phyloP scores from a whole-genome alignment of 2,888 invertebrate species.

The Globia sparganii region DNA sequence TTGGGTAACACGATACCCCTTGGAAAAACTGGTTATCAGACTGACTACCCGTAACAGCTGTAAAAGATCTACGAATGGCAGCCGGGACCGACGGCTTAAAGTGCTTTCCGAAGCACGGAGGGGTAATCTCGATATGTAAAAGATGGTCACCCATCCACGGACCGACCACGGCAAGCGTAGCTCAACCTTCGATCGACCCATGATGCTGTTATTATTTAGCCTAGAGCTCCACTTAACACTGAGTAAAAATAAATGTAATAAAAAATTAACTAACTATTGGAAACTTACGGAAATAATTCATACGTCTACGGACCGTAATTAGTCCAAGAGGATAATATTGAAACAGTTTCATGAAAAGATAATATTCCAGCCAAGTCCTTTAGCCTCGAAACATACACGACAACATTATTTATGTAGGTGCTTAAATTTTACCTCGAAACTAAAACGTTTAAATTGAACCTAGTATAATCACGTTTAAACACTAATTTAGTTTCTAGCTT shows the following conservation, averaged over 20 bases:
- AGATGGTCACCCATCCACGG: not conserved
- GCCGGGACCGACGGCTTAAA: no score
- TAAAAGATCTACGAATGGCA: not conserved
- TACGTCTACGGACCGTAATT: not conserved
- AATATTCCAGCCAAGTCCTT: not conserved
- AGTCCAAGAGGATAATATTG: not conserved
- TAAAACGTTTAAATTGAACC: conserved; percentile 2
- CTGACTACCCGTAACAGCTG: not conserved
- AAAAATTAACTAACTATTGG: not conserved
- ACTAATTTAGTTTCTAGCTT: conserved; percentile 16
- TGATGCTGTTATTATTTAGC: not conserved
- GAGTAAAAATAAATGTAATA: not conserved
- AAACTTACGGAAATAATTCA: not conserved
- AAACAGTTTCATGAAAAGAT: no score
- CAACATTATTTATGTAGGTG: not conserved
- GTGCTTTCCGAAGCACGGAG: not conserved
- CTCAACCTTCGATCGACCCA: not conserved
- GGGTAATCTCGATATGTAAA: not conserved
- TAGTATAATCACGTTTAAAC: not conserved
- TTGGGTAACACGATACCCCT: not conserved
- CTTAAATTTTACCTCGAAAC: not conserved
- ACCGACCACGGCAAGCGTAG: not conserved
- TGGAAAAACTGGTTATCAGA: not conserved
- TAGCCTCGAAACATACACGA: not conserved
- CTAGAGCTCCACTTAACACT: not conserved